phyloP scores from a whole-genome alignment of 2,113 vertebrate species.

The Stegastes partitus region DNA sequence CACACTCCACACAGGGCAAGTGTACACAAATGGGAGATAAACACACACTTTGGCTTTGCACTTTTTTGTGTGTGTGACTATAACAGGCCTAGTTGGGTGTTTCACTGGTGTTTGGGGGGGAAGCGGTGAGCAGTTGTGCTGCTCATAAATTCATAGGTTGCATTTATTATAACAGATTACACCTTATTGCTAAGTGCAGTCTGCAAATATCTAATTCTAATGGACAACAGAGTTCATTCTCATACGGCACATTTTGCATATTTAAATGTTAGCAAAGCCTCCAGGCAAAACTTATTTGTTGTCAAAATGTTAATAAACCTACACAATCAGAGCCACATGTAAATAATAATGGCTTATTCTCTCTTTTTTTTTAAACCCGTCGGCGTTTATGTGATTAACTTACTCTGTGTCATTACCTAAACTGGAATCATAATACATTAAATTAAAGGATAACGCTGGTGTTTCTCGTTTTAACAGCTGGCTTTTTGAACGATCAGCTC shows the following conservation, averaged over 20 bases:
- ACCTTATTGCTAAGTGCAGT: background rate
- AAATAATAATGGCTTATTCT: constrained; percentile 12
- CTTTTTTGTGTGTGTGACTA: constrained; percentile 8
- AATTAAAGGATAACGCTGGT: background rate
- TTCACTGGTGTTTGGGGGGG: background rate
- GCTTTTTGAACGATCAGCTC: background rate
- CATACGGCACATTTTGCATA: constrained; percentile 36
- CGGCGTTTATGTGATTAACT: constrained; percentile 17
- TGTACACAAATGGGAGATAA: constrained; percentile 1
- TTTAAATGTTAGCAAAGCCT: constrained; percentile 48
- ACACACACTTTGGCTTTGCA: background rate
- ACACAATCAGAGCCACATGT: constrained; percentile 15
- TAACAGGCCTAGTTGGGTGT: background rate
- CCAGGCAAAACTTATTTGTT: constrained; percentile 29
- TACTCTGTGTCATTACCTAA: background rate
- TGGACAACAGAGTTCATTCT: constrained; percentile 32
- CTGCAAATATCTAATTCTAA: constrained; percentile 29
- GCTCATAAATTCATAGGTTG: background rate
- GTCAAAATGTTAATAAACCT: constrained; percentile 18
- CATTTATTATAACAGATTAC: background rate
- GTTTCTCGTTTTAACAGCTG: constrained; percentile 1
- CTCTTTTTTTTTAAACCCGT: constrained; percentile 20
- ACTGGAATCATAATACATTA: background rate
- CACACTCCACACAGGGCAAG: constrained; percentile 12
- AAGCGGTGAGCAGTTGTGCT: background rate